phyloP scores from a whole-genome alignment of 2,113 vertebrate genomes.

The Panthera leo region DNA sequence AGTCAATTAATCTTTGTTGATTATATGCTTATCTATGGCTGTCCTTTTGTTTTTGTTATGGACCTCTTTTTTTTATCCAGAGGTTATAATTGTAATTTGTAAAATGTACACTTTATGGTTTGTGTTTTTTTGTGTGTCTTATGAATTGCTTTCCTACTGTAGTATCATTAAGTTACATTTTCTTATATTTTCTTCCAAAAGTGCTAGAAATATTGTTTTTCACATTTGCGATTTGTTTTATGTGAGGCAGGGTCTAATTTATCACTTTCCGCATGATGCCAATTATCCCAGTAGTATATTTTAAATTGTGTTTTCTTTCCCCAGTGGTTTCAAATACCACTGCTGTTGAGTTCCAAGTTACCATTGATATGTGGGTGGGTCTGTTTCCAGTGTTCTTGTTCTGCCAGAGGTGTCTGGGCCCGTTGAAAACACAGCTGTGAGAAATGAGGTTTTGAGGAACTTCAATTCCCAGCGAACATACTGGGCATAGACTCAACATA shows the following conservation, averaged over 20 bases:
- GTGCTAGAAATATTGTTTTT: neutral
- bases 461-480: neutral
- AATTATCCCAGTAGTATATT: neutral
- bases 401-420: neutral
- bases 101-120: neutral
- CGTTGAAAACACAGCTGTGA: neutral
- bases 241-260: neutral
- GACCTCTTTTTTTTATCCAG: neutral
- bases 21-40: neutral
- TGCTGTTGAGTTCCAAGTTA: neutral
- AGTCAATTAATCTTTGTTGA: neutral
- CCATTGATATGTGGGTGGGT: neutral
- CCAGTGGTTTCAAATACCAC: neutral
- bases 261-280: neutral
- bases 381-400: neutral
- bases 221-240: neutral
- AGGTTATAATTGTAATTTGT: neutral
- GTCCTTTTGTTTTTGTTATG: neutral
- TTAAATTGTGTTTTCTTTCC: constrained; percentile 31
- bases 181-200: neutral
- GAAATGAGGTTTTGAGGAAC: neutral
- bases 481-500: neutral
- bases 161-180: neutral
- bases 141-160: neutral
- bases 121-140: neutral